Evolutionary conservation across 2,113 vertebrate genomes (phyloP).

Genomic region (Oostethus manadensis): DNA sequence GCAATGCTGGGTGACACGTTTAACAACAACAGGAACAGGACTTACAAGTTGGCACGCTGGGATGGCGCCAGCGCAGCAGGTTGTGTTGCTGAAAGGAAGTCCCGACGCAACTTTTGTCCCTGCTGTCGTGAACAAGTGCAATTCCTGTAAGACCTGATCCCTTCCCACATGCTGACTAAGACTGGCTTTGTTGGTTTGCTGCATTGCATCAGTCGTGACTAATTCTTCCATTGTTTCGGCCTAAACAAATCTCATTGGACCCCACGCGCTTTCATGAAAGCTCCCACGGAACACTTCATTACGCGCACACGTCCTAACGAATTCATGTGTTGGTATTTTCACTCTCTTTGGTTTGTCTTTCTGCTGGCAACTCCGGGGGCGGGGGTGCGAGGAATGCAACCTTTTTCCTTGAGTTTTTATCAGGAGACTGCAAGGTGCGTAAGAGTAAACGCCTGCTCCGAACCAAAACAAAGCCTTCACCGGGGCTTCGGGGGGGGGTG

Average conservation of each 20-base stretch:
- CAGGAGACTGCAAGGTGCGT: too few relatives aligned
- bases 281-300: slow-evolving; percentile 3
- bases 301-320: too few relatives aligned
- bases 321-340: too few relatives aligned
- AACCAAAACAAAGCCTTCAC: slow-evolving; percentile 56
- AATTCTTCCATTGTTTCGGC: slow-evolving; percentile 60
- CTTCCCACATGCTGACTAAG: slow-evolving; percentile 59
- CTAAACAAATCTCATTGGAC: slow-evolving; percentile 48
- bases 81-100: slow-evolving; percentile 53
- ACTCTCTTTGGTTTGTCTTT: too few relatives aligned
- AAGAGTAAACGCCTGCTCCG: too few relatives aligned
- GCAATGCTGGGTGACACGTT: slow-evolving; percentile 14
- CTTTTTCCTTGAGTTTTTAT: too few relatives aligned
- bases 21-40: slow-evolving; percentile 38
- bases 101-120: slow-evolving; percentile 35
- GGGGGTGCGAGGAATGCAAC: too few relatives aligned
- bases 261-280: slow-evolving; percentile 23
- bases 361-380: too few relatives aligned
- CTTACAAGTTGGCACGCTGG: slow-evolving; percentile 30
- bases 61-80: slow-evolving; percentile 59
- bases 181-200: slow-evolving; percentile 59
- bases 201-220: slow-evolving; percentile 63
- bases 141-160: slow-evolving; percentile 70
- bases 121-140: slow-evolving; percentile 38
- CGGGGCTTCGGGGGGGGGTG: background rate